These are phyloP conservation scores for Cyphomyrus discorhynchus DNA, from an alignment of 2,113 vertebrate genomes.

Conservation along the genomic window DNA sequence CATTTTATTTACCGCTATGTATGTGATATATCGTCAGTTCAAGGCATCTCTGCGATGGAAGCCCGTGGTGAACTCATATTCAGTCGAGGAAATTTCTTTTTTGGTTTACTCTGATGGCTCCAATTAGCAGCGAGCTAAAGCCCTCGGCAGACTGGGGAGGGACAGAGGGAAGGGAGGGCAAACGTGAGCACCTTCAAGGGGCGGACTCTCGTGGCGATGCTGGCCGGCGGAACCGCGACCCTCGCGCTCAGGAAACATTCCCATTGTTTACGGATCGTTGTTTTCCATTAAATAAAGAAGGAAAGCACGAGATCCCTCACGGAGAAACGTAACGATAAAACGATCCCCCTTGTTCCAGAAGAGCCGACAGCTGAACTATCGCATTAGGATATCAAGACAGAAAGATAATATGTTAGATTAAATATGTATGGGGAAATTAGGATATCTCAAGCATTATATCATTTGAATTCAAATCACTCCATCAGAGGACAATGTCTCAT, in stretches of 20 bases:
- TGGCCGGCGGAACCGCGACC: neutral
- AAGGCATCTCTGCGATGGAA: neutral
- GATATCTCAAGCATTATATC: conserved; percentile 68
- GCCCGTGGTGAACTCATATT: conserved; percentile 5
- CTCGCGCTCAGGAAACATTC: neutral
- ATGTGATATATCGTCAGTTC: neutral
- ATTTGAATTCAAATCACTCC: conserved; percentile 71
- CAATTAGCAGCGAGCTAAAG: conserved; percentile 46
- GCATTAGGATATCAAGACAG: conserved; percentile 47
- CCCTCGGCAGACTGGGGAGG: conserved; percentile 32
- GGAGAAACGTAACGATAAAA: neutral
- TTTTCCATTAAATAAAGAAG: neutral
- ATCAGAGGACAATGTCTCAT: conserved; percentile 60
- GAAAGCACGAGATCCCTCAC: neutral
- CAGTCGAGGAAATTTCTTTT: conserved; percentile 67
- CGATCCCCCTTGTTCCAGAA: conserved; percentile 11
- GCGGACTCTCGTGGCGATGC: neutral
- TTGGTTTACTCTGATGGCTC: conserved; percentile 56
- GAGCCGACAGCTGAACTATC: conserved; percentile 44
- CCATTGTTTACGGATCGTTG: neutral
- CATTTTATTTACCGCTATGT: neutral
- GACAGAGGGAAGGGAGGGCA: neutral
- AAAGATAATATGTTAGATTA: conserved; percentile 69
- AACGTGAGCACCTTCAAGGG: neutral
- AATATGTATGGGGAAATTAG: conserved; percentile 73